Evolutionary conservation across 2,797 vertebrate genomes (phyloP), one percentile per base, ranked within the genome.

Genomic region (Xenopus petersii): DNA sequence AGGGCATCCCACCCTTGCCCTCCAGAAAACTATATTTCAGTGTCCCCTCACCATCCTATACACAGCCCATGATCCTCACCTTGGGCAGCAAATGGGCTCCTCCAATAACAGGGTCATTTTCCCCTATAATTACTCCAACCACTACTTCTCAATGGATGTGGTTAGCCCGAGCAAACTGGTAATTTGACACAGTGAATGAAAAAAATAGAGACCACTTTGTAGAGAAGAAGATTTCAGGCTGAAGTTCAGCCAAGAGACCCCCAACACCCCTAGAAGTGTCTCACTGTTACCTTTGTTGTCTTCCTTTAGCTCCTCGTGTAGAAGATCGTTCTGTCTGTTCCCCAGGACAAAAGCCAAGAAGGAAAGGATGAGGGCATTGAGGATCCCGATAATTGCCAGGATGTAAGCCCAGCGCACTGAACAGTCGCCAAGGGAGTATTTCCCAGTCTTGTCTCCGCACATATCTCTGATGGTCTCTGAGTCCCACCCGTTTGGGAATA

Each of bases 331-430:
- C 88, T 98, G 96, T 83, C 96, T 90, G 91, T 98, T 98, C 75
- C 96, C 96, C 75, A 98, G 93, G 80, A 98, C 96, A 0, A 98
- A 98, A 87, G 96, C 96, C 81, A 98, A 91, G 88, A 98, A 98
- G 83, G 96, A 97, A 72, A 98, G 96, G 87, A 98, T 97, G 86
- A 98, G 94, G 80, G 96, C 96, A 1, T 98, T 96, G 87, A 98
- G 91, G 89, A 98, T 98, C 83, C 96, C 96, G 51, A 98, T 97
- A 86, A 98, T 98, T 87, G 96, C 96, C 85, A 98, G 91, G 91
- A 98, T 97, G 83, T 98, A 98, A 65, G 96, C 95, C 95, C 96
- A 98, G 89, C 96, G 96, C 70, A 98, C 95, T 0, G 96, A 97
- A 90, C 96, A 98, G 81, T 95, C 93, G 0, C 96, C 96, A 82